These are phyloP conservation scores for Phalanger gymnotis DNA, from an alignment of 2,797 vertebrate species.

Conservation along the genomic window DNA sequence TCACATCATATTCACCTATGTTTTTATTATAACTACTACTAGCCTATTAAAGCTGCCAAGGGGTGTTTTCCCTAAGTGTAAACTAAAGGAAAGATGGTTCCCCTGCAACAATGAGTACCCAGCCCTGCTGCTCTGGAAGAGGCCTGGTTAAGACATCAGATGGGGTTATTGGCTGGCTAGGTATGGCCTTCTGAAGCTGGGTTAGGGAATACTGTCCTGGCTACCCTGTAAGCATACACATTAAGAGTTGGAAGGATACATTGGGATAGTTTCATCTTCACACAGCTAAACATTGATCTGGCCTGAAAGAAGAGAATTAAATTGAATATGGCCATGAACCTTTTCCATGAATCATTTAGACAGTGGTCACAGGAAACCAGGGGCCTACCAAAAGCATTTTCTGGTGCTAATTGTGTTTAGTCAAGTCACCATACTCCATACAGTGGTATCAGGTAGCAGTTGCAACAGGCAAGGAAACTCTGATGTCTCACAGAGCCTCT, in stretches of 20 bases:
- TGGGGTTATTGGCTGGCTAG: not conserved
- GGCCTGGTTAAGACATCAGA: not conserved
- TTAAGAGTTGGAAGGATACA: not conserved
- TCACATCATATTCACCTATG: not conserved
- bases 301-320: not conserved
- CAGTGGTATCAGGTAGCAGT: accelerated
- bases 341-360: not conserved
- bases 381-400: not conserved
- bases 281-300: not conserved
- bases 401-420: not conserved
- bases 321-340: not conserved
- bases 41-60: not conserved
- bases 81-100: not conserved
- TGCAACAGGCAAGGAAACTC: not conserved
- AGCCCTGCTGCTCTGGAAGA: not conserved
- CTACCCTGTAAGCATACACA: not conserved
- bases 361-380: not conserved
- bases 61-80: not conserved
- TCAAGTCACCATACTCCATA: not conserved
- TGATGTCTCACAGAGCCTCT: not conserved
- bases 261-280: not conserved
- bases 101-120: not conserved
- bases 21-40: not conserved
- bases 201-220: not conserved
- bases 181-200: not conserved